Evolutionary conservation across 2,113 vertebrate genomes (phyloP).

Genomic region (Psilopogon haemacephalus): DNA sequence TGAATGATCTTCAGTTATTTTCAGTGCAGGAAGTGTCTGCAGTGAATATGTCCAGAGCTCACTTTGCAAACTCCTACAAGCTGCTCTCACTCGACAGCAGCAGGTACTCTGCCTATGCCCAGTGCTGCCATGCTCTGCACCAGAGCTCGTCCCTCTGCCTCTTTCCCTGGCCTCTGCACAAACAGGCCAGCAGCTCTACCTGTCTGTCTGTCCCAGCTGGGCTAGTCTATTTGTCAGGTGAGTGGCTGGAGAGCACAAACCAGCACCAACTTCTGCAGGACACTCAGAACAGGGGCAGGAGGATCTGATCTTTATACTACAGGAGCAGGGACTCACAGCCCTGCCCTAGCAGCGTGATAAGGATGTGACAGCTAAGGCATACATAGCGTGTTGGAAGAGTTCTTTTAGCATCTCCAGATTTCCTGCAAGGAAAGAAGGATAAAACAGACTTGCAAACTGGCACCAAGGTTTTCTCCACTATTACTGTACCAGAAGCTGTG

Average conservation of each 20-base stretch:
- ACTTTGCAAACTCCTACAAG: neutral
- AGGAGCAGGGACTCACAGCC: neutral
- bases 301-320: neutral
- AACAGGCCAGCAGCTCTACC: fast-evolving
- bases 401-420: neutral
- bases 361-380: neutral
- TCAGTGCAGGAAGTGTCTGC: neutral
- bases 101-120: fast-evolving
- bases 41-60: neutral
- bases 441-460: neutral
- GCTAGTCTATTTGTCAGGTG: neutral
- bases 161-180: fast-evolving
- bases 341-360: neutral
- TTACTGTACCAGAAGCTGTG: neutral
- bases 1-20: neutral
- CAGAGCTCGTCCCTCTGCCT: neutral
- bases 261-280: fast-evolving
- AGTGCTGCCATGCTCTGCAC: neutral
- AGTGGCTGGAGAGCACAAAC: neutral
- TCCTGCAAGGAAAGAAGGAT: neutral
- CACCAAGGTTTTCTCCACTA: fast-evolving
- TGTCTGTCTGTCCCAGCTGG: neutral
- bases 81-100: neutral
- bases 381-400: fast-evolving
- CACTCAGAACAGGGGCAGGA: neutral